phyloP scores from a whole-genome alignment of 2,797 vertebrate species.

The Podargus strigoides region DNA sequence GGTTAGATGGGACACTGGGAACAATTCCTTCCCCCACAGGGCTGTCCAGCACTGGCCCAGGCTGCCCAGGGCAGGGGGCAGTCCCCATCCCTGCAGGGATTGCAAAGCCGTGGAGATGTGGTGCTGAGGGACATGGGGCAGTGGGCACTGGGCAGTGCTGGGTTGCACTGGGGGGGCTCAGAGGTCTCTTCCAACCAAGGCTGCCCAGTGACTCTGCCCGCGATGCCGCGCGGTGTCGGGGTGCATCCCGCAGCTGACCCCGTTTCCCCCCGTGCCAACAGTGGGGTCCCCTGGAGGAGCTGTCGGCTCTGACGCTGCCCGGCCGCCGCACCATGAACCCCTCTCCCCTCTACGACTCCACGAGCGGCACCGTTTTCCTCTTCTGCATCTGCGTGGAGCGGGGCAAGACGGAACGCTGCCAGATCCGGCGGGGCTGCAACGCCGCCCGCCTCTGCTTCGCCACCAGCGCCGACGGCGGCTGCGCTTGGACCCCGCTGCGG shows the following conservation, averaged over 20 bases:
- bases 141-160: too few relatives aligned
- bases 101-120: too few relatives aligned
- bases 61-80: too few relatives aligned
- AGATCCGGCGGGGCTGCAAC: constrained; percentile 79
- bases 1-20: too few relatives aligned
- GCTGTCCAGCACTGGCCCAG: too few relatives aligned
- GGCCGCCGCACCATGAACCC: constrained; percentile 91
- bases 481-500: constrained; percentile 73
- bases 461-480: constrained; percentile 80
- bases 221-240: too few relatives aligned
- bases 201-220: too few relatives aligned
- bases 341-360: constrained; percentile 85
- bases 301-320: constrained; percentile 42
- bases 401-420: constrained; percentile 71
- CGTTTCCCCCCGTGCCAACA: neutral
- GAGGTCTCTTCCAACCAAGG: too few relatives aligned
- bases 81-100: too few relatives aligned
- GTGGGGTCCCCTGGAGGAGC: constrained; percentile 63
- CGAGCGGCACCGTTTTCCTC: constrained; percentile 78
- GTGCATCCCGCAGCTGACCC: rapidly evolving
- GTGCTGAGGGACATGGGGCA: too few relatives aligned
- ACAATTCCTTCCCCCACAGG: too few relatives aligned
- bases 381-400: constrained; percentile 86
- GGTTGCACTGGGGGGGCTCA: too few relatives aligned
- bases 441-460: constrained; percentile 82